Evolutionary conservation across 2,888 invertebrate genomes (phyloP).

Genomic region (Muscina levida): DNA sequence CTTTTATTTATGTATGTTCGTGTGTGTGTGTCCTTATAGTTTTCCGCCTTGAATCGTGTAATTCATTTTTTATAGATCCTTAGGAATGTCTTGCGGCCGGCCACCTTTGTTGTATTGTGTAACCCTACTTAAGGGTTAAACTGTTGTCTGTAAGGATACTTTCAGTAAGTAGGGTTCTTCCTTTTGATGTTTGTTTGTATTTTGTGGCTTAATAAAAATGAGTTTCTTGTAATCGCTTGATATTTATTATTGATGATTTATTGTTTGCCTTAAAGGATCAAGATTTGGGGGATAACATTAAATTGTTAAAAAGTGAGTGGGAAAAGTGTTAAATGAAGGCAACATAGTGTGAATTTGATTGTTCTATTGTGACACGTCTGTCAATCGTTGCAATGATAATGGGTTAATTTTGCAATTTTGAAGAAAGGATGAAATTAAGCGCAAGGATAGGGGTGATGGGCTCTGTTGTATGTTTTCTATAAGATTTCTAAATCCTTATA

Average conservation of each 20-base stretch:
- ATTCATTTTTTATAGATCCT: conserved; percentile 61
- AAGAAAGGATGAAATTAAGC: no score
- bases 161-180: conserved; percentile 41
- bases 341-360: conserved; percentile 25
- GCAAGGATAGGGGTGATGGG: no score
- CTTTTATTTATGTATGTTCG: not conserved
- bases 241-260: conserved; percentile 9
- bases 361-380: not conserved
- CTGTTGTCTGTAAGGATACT: conserved; percentile 45
- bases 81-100: conserved; percentile 20
- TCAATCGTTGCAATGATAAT: no score
- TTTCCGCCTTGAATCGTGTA: conserved; percentile 54
- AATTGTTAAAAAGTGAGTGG: not conserved
- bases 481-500: no score
- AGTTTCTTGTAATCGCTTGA: conserved; percentile 42
- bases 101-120: conserved; percentile 30
- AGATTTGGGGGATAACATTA: not conserved
- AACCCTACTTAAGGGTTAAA: conserved; percentile 65
- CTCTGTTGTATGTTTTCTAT: no score
- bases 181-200: conserved; percentile 15
- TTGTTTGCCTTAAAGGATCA: conserved; percentile 38
- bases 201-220: not conserved
- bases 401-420: no score
- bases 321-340: conserved; percentile 9
- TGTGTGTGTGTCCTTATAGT: conserved; percentile 40